Evolutionary conservation across 2,888 invertebrate species (phyloP), one percentile per base, ranked within the genome.

Genomic region (Trichopria drosophilae): DNA sequence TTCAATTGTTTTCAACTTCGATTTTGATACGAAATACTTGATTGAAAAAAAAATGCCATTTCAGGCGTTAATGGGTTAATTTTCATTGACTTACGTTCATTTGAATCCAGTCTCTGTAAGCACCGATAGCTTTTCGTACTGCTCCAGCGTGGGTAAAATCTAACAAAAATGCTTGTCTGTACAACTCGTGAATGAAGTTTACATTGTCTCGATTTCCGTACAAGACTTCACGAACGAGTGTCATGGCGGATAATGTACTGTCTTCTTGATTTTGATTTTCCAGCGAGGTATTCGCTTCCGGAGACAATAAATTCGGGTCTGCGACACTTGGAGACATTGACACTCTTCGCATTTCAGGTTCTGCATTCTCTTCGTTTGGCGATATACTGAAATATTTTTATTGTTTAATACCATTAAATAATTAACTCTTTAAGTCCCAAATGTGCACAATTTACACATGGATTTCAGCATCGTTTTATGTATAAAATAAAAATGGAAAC

Each of bases 31-130:
- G n/a, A n/a, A n/a, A n/a, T n/a, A n/a, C n/a, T n/a, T n/a, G n/a
- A n/a, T n/a, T n/a, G n/a, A n/a, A n/a, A n/a, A n/a, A n/a, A n/a
- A n/a, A n/a, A n/a, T n/a, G n/a, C n/a, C n/a, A n/a, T n/a, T n/a
- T n/a, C n/a, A n/a, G n/a, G n/a, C n/a, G n/a, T n/a, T n/a, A n/a
- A n/a, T n/a, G n/a, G n/a, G n/a, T n/a, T n/a, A n/a, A n/a, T n/a
- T n/a, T n/a, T n/a, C n/a, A n/a, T n/a, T 16, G 28, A 44, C 80
- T 76, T 64, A 86, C 85, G 71, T 87, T 90, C 78, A 88, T 86
- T 69, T 92, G 92, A 78, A 97, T 94, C 88, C 97, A 91, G 76
- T 97, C 95, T 73, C 93, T 90, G 73, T 97, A 97, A 3, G 95
- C 88, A 32, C 88, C 85, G 61, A 97, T 92, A 31, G 94, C 92